Conservation (phyloP, 1,140 invertebrate species). For the Drosophila repletoides region DNA sequence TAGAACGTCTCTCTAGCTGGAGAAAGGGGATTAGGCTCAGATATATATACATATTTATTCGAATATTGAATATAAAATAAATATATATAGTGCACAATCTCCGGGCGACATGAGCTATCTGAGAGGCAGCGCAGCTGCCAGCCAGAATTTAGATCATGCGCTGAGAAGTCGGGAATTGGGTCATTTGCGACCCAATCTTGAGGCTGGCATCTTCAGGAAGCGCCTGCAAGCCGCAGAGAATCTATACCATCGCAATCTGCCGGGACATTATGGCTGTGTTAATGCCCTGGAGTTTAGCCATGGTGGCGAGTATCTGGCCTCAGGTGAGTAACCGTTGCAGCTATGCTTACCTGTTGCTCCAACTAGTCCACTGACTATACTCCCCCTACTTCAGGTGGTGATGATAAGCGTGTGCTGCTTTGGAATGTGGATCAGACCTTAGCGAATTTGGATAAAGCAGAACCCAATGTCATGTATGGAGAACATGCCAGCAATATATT, state of each 20-base stretch:
- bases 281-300: slow-evolving; percentile 98
- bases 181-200: slow-evolving; percentile 35
- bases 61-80: background rate
- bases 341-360: slow-evolving; percentile 43
- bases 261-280: slow-evolving; percentile 96
- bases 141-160: slow-evolving; percentile 56
- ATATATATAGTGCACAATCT: background rate
- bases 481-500: slow-evolving; percentile 97
- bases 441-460: slow-evolving; percentile 83
- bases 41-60: no score
- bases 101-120: slow-evolving; percentile 40
- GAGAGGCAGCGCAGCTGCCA: slow-evolving; percentile 18
- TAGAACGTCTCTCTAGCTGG: slow-evolving; percentile 9
- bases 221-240: slow-evolving; percentile 87
- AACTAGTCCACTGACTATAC: slow-evolving; percentile 17
- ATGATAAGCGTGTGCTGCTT: slow-evolving; percentile 94
- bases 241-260: slow-evolving; percentile 92
- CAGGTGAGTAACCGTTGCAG: slow-evolving; percentile 87
- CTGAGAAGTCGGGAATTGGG: slow-evolving; percentile 50
- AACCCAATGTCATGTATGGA: slow-evolving; percentile 89
- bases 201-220: slow-evolving; percentile 84
- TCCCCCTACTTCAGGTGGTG: slow-evolving; percentile 84
- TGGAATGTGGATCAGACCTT: slow-evolving; percentile 94
- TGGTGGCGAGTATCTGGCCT: slow-evolving; percentile 92
- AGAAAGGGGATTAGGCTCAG: background rate